Percentiles rank a stretch among this genome's conserved stretches.
These are phyloP conservation scores for Lateolabrax maculatus DNA, from an alignment of 2,797 vertebrate species.

Conservation along the genomic window DNA sequence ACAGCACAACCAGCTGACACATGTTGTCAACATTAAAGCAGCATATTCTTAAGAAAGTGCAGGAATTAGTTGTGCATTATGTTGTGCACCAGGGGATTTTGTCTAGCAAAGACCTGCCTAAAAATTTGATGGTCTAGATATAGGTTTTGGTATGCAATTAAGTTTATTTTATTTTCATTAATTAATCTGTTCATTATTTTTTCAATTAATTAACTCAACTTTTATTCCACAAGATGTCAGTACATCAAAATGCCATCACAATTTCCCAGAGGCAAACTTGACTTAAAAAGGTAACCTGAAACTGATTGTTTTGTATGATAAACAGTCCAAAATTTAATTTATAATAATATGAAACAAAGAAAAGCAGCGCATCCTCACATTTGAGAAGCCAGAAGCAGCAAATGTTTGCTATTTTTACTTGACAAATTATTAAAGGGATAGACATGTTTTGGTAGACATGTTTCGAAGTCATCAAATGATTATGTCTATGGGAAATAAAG, in stretches of 20 bases:
- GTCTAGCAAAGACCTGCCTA: neutral
- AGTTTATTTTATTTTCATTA: neutral
- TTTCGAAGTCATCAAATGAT: neutral
- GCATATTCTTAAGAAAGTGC: neutral
- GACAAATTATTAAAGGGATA: neutral
- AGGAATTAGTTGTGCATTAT: neutral
- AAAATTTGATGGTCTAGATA: neutral
- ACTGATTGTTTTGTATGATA: neutral
- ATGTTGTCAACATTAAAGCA: slow-evolving; percentile 19
- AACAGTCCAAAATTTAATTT: neutral
- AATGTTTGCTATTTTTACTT: neutral
- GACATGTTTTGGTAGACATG: too few relatives aligned
- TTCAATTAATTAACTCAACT: too few relatives aligned
- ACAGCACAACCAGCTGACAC: slow-evolving; percentile 7
- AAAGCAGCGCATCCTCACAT: neutral
- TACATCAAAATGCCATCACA: neutral
- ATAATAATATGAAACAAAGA: neutral
- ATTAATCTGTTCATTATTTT: neutral
- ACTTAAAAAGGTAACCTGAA: neutral
- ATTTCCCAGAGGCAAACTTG: neutral
- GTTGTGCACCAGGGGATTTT: neutral
- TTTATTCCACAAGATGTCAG: neutral
- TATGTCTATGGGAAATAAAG: neutral
- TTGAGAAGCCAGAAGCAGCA: neutral
- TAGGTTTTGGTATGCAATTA: neutral